Conservation (phyloP, 2,113 vertebrate species). For the Camarhynchus parvulus region DNA sequence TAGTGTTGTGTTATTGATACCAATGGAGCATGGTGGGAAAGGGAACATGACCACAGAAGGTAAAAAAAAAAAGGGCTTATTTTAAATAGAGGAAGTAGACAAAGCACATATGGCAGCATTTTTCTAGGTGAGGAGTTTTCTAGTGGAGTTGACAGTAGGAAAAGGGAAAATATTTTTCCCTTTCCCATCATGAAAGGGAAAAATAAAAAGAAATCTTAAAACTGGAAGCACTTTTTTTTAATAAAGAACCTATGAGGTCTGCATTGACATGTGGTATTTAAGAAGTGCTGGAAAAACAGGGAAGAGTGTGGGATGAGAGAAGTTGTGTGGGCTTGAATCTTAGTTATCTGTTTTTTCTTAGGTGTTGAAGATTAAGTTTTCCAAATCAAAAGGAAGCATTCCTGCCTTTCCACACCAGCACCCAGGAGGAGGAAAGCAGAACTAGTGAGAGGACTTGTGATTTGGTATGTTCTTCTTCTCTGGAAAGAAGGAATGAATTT, state of each 20-base stretch:
- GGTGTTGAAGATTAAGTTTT: constrained; percentile 2
- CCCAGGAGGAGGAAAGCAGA: neutral
- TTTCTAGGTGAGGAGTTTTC: neutral
- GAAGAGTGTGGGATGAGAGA: constrained; percentile 43
- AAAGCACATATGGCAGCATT: neutral
- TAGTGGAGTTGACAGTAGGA: neutral
- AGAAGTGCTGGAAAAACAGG: neutral
- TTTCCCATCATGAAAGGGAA: neutral
- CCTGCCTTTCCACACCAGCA: neutral
- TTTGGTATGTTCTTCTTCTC: neutral
- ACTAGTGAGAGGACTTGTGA: neutral
- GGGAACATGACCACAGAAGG: neutral
- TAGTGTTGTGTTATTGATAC: neutral
- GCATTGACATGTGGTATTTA: constrained; percentile 30
- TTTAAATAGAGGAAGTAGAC: neutral
- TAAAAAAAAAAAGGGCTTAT: neutral
- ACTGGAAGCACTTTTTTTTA: neutral
- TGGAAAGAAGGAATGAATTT: neutral
- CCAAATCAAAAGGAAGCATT: neutral
- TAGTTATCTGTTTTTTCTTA: constrained; percentile 20
- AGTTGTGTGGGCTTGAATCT: constrained; percentile 36
- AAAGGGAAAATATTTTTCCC: neutral
- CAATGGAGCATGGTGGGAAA: neutral
- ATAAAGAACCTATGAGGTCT: neutral
- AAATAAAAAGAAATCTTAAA: constrained; percentile 7